Evolutionary conservation across 1,140 invertebrate genomes (phyloP).

Genomic region (Leguminivora glycinivorella): DNA sequence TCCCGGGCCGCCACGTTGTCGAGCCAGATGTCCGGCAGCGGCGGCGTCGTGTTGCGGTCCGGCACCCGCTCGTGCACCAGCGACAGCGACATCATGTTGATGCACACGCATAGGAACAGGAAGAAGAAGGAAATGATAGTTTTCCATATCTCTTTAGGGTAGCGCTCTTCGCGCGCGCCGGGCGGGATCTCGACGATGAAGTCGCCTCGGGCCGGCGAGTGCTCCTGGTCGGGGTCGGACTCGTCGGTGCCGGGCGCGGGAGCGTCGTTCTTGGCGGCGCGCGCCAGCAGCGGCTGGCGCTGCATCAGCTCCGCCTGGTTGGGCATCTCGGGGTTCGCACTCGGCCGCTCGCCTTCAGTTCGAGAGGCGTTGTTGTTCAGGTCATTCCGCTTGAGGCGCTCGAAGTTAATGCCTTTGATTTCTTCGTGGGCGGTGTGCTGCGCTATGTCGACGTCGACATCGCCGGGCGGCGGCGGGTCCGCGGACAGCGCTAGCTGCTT

Average conservation of each 20-base stretch:
- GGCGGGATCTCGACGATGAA: slow-evolving; percentile 74
- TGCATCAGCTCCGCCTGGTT: slow-evolving; percentile 75
- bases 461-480: slow-evolving; percentile 39
- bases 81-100: slow-evolving; percentile 84
- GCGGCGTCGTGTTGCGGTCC: slow-evolving; percentile 83
- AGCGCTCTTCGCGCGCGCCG: slow-evolving; percentile 67
- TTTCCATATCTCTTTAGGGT: slow-evolving; percentile 77
- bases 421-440: slow-evolving; percentile 61
- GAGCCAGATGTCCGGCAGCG: slow-evolving; percentile 90
- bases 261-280: slow-evolving; percentile 63
- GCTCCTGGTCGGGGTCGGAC: slow-evolving; percentile 72
- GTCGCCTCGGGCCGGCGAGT: slow-evolving; percentile 61
- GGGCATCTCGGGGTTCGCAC: slow-evolving; percentile 60
- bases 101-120: slow-evolving; percentile 67
- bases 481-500: slow-evolving; percentile 64
- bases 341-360: slow-evolving; percentile 40
- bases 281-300: slow-evolving; percentile 75
- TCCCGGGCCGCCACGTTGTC: slow-evolving; percentile 85
- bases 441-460: slow-evolving; percentile 68
- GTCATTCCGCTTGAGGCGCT: slow-evolving; percentile 74
- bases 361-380: slow-evolving; percentile 76
- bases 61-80: slow-evolving; percentile 92
- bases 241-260: slow-evolving; percentile 69
- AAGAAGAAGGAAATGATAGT: slow-evolving; percentile 74
- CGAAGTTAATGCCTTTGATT: slow-evolving; percentile 72